phyloP scores from a whole-genome alignment of 2,797 vertebrate species.

The Pseudopleuronectes americanus region DNA sequence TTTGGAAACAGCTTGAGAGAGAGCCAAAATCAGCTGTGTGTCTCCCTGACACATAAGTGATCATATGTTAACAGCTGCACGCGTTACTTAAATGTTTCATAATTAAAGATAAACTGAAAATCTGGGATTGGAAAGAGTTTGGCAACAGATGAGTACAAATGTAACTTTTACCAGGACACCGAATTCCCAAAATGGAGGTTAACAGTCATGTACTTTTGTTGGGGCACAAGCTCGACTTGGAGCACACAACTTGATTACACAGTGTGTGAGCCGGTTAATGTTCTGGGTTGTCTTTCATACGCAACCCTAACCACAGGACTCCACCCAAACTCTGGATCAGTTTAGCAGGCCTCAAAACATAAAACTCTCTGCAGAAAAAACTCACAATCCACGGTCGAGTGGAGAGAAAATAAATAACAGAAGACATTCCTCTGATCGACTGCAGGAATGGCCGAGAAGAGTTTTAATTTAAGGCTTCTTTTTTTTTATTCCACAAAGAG shows the following conservation, averaged over 20 bases:
- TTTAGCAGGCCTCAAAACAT: constrained; percentile 66
- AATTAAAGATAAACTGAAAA: constrained; percentile 39
- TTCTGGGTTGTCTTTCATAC: constrained; percentile 57
- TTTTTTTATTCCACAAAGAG: background rate
- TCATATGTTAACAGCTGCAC: constrained; percentile 6
- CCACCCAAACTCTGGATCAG: constrained; percentile 78
- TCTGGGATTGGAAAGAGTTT: constrained; percentile 28
- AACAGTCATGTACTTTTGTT: constrained; percentile 19
- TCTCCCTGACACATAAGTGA: background rate
- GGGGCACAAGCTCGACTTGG: constrained; percentile 11
- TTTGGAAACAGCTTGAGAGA: constrained; percentile 58
- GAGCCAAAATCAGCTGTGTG: constrained; percentile 56
- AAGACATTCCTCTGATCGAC: constrained; percentile 40
- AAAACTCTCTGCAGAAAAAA: constrained; percentile 57
- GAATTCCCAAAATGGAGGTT: constrained; percentile 17
- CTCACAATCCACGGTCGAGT: constrained; percentile 35
- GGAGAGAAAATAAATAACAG: constrained; percentile 53
- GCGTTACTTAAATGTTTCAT: constrained; percentile 22
- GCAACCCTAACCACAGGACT: constrained; percentile 73
- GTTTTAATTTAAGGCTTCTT: background rate
- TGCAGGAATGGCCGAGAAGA: constrained; percentile 40
- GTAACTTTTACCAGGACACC: background rate
- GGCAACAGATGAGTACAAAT: background rate
- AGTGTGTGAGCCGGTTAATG: constrained; percentile 57
- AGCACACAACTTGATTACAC: constrained; percentile 58